These are phyloP conservation scores for Umimayanthus kanabou DNA, from an alignment of 92 coral and sea anemone species.

Conservation along the genomic window DNA sequence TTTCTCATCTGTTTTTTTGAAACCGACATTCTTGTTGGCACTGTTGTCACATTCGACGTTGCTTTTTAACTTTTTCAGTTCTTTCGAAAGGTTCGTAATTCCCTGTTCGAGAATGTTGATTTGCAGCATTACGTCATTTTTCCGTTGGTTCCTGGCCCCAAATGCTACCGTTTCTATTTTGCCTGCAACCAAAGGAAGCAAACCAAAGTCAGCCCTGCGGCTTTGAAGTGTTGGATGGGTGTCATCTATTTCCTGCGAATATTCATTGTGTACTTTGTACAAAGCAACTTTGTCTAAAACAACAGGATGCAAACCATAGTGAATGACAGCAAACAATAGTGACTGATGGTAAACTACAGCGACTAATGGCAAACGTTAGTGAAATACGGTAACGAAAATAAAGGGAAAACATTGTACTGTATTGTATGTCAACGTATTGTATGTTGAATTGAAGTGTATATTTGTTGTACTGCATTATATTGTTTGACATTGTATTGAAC, in stretches of 20 bases:
- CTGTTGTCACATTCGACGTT: not conserved
- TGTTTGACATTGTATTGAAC: too few species aligned
- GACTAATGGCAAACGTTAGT: too few species aligned
- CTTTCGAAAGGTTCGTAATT: not conserved
- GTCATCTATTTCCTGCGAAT: not conserved
- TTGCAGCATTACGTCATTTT: constrained; percentile 2
- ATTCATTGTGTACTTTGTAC: not conserved
- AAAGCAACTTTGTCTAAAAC: too few species aligned
- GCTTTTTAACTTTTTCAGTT: constrained; percentile 1
- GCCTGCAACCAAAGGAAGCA: not conserved
- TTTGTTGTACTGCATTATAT: too few species aligned
- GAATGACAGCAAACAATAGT: too few species aligned
- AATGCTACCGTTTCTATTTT: not conserved
- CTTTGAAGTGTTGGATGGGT: not conserved
- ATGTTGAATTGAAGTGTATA: too few species aligned
- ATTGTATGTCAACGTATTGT: too few species aligned
- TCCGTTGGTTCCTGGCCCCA: not conserved
- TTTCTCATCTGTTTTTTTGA: not conserved
- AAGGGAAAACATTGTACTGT: too few species aligned
- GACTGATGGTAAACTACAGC: too few species aligned
- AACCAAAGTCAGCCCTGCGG: not conserved
- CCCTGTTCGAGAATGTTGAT: constrained; percentile 30
- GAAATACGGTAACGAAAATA: too few species aligned
- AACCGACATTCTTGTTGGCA: not conserved
- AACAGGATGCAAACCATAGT: too few species aligned